Evolutionary conservation across 2,888 invertebrate species (phyloP), one percentile per base, ranked within the genome.

Genomic region (Agrotis ipsilon): DNA sequence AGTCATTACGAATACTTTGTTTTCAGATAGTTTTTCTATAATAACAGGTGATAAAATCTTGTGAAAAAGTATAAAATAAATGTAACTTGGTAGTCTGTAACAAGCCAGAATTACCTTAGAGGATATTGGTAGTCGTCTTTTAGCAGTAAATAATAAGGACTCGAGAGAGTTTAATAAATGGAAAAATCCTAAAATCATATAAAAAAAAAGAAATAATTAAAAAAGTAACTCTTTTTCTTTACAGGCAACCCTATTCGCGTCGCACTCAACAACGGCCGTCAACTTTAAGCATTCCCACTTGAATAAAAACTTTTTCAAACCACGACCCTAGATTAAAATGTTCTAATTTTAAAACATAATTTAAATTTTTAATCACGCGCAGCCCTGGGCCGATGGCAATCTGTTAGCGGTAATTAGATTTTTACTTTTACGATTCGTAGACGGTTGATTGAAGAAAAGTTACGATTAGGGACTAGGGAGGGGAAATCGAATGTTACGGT

Each of bases 321-420:
- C 82, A 85, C 83, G 84, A 86, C 83, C 85, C 85, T 83, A 87
- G 85, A 86, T 88, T 86, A 82, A 83, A 85, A 79, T 79, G 76
- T 78, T 84, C 72, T 82, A 82, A 84, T 81, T 82, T 80, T 75
- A 78, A 81, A 84, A 74, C 72, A 84, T 79, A 75, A 83, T 84
- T 85, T 73, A 77, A 72, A 85, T 89, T 88, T 86, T 87, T 84
- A 86, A 89, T 90, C 87, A 87, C 85, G 86, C 73, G 82, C 89
- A 89, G 65, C 90, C 89, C 90, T 90, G 88, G 84, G 87, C 84
- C 81, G 89, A 92, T 92, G 84, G 91, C 92, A 92, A 91, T 92
- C 92, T 88, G 87, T 86, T 86, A 87, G 82, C 89, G 89, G 88
- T 93, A 92, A 94, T 94, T 92, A 90, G 90, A 93, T 94, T 94